phyloP scores from a whole-genome alignment of 2,888 invertebrate genomes.

The Xylocampa areola region DNA sequence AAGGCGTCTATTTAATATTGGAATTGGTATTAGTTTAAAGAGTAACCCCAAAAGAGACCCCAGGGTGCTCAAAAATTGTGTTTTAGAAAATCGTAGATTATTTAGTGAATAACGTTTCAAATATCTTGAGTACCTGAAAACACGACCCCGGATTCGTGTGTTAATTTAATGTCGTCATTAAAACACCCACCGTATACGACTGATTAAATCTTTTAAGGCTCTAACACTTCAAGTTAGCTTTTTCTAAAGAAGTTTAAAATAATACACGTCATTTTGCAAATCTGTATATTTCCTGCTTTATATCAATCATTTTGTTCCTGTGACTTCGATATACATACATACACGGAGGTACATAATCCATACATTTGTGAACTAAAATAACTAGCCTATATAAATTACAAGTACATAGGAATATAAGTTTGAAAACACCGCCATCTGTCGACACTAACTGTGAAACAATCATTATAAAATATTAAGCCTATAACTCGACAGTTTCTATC shows the following conservation, averaged over 20 bases:
- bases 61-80: too few species aligned
- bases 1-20: too few species aligned
- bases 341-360: conserved; percentile 65
- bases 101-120: too few species aligned
- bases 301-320: conserved; percentile 71
- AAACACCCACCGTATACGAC: too few species aligned
- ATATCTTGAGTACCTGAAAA: too few species aligned
- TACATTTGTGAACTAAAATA: conserved; percentile 64
- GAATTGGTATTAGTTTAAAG: too few species aligned
- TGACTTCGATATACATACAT: conserved; percentile 65
- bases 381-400: conserved; percentile 65
- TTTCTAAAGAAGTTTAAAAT: conserved; percentile 42
- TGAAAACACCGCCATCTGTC: conserved; percentile 38
- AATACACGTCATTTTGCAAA: conserved; percentile 74
- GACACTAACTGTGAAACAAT: conserved; percentile 30
- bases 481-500: conserved; percentile 33
- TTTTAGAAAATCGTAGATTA: too few species aligned
- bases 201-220: not conserved
- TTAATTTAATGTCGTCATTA: too few species aligned
- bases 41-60: too few species aligned
- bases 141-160: too few species aligned
- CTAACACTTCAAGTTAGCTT: not conserved
- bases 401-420: conserved; percentile 56
- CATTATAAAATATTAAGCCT: conserved; percentile 43
- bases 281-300: conserved; percentile 77